Base-by-base conservation (phyloP, 2,113 vertebrate species). In the Lanius ludovicianus region DNA sequence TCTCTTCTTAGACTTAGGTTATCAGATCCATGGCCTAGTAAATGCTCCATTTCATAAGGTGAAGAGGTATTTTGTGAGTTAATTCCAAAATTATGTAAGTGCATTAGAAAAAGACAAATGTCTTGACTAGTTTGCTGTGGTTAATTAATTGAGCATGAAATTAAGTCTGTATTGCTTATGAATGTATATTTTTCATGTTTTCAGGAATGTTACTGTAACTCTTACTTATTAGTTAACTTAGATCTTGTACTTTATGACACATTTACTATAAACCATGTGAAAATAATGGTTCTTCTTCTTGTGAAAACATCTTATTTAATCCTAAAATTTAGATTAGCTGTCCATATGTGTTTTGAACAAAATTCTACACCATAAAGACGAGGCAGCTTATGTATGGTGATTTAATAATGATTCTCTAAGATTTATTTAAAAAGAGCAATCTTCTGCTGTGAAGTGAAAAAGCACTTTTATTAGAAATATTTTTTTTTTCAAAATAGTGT, bases 331-430 rank as follows among this genome's bases (percentile, higher is more conserved):
- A 31, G 6, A 35, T 62, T 65, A 70, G 20, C 41, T 70, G 10
- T 25, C 13, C 44, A 19, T 1, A n/a, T 15, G 4, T 39, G 22
- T 53, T 62, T 60, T 49, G 31, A 69, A 44, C 3, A 80, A n/a
- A 90, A 69, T 8, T 50, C 30, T 73, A 11, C 10, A 30, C 7
- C 10, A 35, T n/a, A 69, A 60, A 67, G 14, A n/a, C 9, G 44
- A 37, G 9, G 2, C 37, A 50, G 1, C 5, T 64, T 70, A n/a
- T 27, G 2, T 42, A 20, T 21, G 2, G 3, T 63, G 2, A 11
- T 46, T 74, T 82, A 67, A 39, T 20, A 24, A 52, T 37, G 3
- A n/a, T 79, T 64, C 15, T 41, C 9, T 64, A 69, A 53, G 70
- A 70, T 28, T 57, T 8, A n/a, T 56, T 44, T 50, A 15, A 78